These are phyloP conservation scores for Phyllostomus hastatus DNA, from an alignment of 2,113 vertebrate species.

Conservation along the genomic window DNA sequence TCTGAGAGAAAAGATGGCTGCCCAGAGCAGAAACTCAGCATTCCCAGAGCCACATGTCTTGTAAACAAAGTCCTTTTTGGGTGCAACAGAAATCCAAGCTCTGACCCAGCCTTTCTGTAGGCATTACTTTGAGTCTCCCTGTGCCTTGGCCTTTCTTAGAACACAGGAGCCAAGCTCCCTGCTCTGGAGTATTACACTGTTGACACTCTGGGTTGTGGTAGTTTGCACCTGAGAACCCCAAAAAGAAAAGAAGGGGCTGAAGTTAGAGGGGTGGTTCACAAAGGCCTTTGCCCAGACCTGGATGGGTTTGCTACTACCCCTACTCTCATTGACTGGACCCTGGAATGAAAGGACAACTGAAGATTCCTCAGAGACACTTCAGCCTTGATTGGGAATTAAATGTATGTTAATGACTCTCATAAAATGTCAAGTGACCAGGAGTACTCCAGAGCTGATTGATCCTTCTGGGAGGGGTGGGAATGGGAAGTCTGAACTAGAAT, in stretches of 20 bases:
- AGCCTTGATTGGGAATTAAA: conserved; percentile 81
- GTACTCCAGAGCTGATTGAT: conserved; percentile 77
- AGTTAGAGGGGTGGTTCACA: not conserved
- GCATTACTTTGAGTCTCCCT: not conserved
- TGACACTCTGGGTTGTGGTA: not conserved
- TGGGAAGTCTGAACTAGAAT: not conserved
- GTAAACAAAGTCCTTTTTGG: not conserved
- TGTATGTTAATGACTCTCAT: conserved; percentile 81
- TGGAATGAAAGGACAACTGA: not conserved
- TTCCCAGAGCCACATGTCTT: not conserved
- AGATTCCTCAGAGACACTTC: not conserved
- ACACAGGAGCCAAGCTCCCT: not conserved
- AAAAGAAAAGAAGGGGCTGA: not conserved
- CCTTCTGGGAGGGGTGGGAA: not conserved
- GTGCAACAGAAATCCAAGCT: not conserved
- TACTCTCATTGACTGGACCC: not conserved
- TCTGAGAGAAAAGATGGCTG: not conserved
- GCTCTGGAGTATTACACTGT: not conserved
- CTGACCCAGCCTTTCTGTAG: not conserved
- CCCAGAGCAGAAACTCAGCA: not conserved
- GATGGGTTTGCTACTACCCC: not conserved
- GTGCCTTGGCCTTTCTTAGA: not conserved
- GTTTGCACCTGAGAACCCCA: not conserved
- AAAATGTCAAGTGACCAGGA: conserved; percentile 84
- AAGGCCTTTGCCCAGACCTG: not conserved